Conservation (phyloP, 2,797 vertebrate genomes). For the Hozukius guyotensis region DNA sequence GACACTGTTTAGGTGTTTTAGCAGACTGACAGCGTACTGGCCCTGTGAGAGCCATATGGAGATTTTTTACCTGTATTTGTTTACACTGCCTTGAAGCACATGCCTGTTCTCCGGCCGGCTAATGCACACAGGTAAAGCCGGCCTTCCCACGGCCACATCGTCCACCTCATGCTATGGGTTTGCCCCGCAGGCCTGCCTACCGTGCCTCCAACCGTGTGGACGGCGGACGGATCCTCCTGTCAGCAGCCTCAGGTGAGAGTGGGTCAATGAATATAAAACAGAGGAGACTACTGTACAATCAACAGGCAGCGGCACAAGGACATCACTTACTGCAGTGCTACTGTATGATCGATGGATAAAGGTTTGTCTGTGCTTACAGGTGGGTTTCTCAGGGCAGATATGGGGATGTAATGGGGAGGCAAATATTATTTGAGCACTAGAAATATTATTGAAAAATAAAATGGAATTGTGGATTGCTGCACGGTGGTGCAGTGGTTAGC, state of each 20-base stretch:
- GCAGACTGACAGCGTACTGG: conserved; percentile 35
- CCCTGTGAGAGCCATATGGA: conserved; percentile 56
- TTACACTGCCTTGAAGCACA: conserved; percentile 58
- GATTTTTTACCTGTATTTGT: conserved; percentile 37
- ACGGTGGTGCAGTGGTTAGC: no score
- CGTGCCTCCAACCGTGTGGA: conserved; percentile 36
- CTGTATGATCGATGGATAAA: not conserved
- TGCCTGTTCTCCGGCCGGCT: conserved; percentile 18
- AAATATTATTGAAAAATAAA: not conserved
- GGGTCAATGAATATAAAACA: conserved; percentile 62
- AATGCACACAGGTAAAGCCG: conserved; percentile 43
- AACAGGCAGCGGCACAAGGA: conserved; percentile 32
- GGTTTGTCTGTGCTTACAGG: not conserved
- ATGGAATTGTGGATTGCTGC: not conserved
- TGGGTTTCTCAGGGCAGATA: not conserved
- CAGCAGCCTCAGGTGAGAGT: conserved; percentile 55
- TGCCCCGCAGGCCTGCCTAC: conserved; percentile 51
- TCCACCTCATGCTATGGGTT: conserved; percentile 44
- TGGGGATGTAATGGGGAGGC: not conserved
- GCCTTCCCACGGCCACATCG: conserved; percentile 13
- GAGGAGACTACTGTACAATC: conserved; percentile 15
- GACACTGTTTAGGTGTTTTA: conserved; percentile 19
- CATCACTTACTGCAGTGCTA: conserved; percentile 8
- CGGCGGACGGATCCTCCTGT: conserved; percentile 38
- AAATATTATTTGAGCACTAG: not conserved